These are phyloP conservation scores for Trochalopteron elliotii DNA, from an alignment of 2,113 vertebrate genomes.

Conservation along the genomic window DNA sequence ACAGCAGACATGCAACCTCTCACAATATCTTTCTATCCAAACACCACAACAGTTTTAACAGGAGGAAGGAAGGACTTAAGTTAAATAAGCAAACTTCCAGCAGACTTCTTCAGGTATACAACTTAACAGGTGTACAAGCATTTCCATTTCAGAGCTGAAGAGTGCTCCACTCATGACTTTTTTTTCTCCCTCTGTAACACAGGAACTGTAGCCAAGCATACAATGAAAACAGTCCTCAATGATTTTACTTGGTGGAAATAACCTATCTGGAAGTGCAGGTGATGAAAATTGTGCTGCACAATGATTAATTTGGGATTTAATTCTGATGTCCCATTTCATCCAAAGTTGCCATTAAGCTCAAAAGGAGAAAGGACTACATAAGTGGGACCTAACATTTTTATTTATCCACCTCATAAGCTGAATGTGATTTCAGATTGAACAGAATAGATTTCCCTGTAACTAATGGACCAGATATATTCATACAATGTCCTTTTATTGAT, in stretches of 20 bases:
- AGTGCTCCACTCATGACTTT: neutral
- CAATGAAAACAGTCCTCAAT: neutral
- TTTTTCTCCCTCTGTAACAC: neutral
- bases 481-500: slow-evolving; percentile 75
- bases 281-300: slow-evolving; percentile 12
- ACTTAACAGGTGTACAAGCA: neutral
- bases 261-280: neutral
- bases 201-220: neutral
- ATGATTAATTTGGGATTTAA: slow-evolving; percentile 52
- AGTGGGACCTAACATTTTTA: slow-evolving; percentile 17
- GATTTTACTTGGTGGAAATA: neutral
- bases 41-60: neutral
- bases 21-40: neutral
- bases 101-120: neutral
- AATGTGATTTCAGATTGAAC: slow-evolving; percentile 64
- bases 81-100: neutral
- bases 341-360: slow-evolving; percentile 35
- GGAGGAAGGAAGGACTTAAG: neutral
- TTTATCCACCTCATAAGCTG: slow-evolving; percentile 58
- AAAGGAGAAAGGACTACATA: slow-evolving; percentile 27
- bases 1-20: neutral
- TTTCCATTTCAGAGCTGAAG: neutral
- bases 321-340: slow-evolving; percentile 42
- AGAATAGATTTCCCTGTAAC: slow-evolving; percentile 70
- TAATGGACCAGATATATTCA: slow-evolving; percentile 75